These are phyloP conservation scores for Melanotaenia boesemani DNA, from an alignment of 2,797 vertebrate genomes.

Conservation along the genomic window DNA sequence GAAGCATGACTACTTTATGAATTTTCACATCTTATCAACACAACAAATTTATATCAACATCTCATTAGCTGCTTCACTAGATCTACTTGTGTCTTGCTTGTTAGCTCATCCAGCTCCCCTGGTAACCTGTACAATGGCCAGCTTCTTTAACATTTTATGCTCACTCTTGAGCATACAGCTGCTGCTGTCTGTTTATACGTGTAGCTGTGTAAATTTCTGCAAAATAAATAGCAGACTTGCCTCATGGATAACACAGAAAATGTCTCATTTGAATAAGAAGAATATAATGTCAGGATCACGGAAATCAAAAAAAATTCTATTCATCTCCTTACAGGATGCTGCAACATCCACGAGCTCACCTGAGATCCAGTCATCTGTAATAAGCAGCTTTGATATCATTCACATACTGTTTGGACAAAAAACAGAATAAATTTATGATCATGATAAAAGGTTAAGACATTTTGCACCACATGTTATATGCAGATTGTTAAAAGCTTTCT, in stretches of 20 bases:
- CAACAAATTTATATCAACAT: constrained; percentile 20
- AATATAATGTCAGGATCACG: constrained; percentile 1
- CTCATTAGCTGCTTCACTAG: constrained; percentile 17
- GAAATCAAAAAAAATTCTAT: background rate
- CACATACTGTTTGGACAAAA: background rate
- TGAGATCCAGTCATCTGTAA: constrained; percentile 9
- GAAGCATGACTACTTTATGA: background rate
- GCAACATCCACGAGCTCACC: constrained; percentile 15
- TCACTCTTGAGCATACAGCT: constrained; percentile 39
- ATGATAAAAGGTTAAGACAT: constrained; percentile 19
- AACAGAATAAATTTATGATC: constrained; percentile 17
- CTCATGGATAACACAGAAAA: constrained; percentile 34
- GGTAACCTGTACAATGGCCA: constrained; percentile 5
- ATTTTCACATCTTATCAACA: background rate
- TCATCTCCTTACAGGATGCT: background rate
- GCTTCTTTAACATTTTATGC: constrained; percentile 25
- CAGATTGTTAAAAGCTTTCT: constrained; percentile 20
- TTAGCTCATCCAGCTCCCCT: constrained; percentile 16
- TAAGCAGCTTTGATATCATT: constrained; percentile 2
- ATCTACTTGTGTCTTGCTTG: constrained; percentile 10
- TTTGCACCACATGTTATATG: background rate
- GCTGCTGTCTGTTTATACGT: constrained; percentile 34
- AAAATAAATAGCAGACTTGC: constrained; percentile 39
- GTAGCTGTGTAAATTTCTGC: constrained; percentile 38
- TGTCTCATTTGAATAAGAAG: constrained; percentile 39